Base-by-base conservation (phyloP, 2,113 vertebrate species). In the Crotalus viridis region DNA sequence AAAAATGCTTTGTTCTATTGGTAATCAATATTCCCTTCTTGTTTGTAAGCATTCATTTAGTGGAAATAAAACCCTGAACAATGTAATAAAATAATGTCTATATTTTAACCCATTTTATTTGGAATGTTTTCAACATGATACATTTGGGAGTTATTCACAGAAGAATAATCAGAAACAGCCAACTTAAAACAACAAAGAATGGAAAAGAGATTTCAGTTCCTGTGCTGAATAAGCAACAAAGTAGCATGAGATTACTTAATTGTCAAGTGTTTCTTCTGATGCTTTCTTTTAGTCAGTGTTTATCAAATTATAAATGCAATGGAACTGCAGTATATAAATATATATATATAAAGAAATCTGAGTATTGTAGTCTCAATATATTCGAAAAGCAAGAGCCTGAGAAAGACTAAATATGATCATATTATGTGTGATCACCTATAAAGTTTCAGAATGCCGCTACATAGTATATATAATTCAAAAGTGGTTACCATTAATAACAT, bases 21-120 rank as follows among this genome's bases (percentile, higher is more conserved):
- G 46, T 52, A 93, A 93, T 90, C 81, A 87, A 87, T 90, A 90
- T 87, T 87, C n/a, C 52, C 13, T 54, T 22, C 21, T 64, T 93
- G 57, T 93, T 87, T 93, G 48, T 87, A 93, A 90, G 43, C 39
- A 26, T 39, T 46, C 10, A 43, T 92, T 55, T 74, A 89, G 51
- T 55, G 15, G 54, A 26, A 93, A 69, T 87, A 51, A 64, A 93
- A 69, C 22, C 22, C 46, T 19, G 26, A 93, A 56, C 55, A 43
- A 93, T 2, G 3, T 28, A 87, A 43, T 87, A 90, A 87, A 90
- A 89, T 4, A 85, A 19, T 5, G 85, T 28, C 24, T 46, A 93
- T 28, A 90, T 87, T 90, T 51, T 39, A 85, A 48, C 28, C 26
- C 74, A 86, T 52, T 91, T 87, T 86, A 21, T 19, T 24, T 90